Percentiles rank a stretch among this genome's conserved stretches.
Conservation (phyloP, 2,113 vertebrate genomes). For the Rhodinocichla rosea region DNA sequence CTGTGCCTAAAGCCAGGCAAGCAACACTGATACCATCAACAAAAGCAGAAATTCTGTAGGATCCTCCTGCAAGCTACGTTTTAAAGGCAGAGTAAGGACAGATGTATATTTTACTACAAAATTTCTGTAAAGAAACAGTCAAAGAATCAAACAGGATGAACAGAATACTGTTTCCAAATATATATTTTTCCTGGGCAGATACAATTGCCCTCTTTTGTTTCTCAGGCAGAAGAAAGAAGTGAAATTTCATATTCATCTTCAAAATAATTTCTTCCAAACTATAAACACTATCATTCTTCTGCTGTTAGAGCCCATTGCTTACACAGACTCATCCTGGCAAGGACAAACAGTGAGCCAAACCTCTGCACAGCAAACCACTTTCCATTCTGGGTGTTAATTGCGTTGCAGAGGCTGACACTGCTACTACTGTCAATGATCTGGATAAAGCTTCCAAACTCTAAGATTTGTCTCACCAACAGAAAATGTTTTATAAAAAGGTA, state of each 20-base stretch:
- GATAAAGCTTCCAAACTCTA: neutral
- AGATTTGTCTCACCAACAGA: neutral
- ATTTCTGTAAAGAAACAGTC: neutral
- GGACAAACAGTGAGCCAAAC: neutral
- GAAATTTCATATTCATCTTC: neutral
- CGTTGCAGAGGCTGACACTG: neutral
- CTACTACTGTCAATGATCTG: neutral
- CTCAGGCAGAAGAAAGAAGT: neutral
- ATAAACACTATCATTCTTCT: neutral
- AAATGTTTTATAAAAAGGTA: neutral
- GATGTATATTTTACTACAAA: neutral
- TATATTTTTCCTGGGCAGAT: neutral
- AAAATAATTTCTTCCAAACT: neutral
- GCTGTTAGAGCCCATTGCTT: neutral
- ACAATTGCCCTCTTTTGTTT: neutral
- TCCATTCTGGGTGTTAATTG: neutral
- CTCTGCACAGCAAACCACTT: neutral
- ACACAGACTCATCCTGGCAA: neutral
- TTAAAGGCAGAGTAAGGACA: neutral
- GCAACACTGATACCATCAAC: neutral
- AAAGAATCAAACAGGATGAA: neutral
- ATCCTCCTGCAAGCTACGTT: neutral
- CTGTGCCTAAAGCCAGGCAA: neutral
- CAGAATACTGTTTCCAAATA: neutral
- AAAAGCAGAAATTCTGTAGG: neutral